Percentiles rank a stretch among this genome's conserved stretches.
phyloP scores from a whole-genome alignment of 92 coral and sea anemone genomes.

The Scolanthus callimorphus region DNA sequence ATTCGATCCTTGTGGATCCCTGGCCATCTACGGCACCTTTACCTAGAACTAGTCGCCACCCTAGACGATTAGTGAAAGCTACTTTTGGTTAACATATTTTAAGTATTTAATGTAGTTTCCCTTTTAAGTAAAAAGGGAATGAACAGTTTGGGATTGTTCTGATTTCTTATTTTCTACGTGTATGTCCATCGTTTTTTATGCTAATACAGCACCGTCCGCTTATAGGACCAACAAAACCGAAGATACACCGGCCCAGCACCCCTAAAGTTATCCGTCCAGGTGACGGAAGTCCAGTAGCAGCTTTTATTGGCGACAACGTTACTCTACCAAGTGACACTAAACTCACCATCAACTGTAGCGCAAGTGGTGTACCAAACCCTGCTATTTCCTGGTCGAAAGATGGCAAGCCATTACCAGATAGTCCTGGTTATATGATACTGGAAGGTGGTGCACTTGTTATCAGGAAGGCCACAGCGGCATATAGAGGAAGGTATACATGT shows the following conservation, averaged over 20 bases:
- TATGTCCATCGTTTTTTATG: too few species aligned
- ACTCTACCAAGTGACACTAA: constrained; percentile 38
- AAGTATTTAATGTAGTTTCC: too few species aligned
- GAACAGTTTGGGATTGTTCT: too few species aligned
- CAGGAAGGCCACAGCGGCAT: constrained; percentile 30
- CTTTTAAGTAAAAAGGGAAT: too few species aligned
- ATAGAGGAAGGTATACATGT: constrained; percentile 64
- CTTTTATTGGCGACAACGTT: constrained; percentile 56
- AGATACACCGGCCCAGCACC: constrained; percentile 9
- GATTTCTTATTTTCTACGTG: too few species aligned
- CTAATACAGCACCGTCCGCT: too few species aligned
- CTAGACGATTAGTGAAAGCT: too few species aligned
- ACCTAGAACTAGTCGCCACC: too few species aligned
- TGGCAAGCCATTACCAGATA: constrained; percentile 12
- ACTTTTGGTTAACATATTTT: too few species aligned
- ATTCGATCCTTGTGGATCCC: too few species aligned
- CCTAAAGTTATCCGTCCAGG: constrained; percentile 39
- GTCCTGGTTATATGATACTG: constrained; percentile 17
- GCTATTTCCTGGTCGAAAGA: constrained; percentile 54
- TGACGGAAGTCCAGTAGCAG: constrained; percentile 26
- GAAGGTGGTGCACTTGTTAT: constrained; percentile 43
- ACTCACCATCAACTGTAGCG: constrained; percentile 54
- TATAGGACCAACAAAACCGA: constrained; percentile 38
- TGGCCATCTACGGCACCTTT: too few species aligned
- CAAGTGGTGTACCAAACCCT: constrained; percentile 66